Base-by-base conservation (phyloP, 2,797 vertebrate species). In the Clarias fuscus region DNA sequence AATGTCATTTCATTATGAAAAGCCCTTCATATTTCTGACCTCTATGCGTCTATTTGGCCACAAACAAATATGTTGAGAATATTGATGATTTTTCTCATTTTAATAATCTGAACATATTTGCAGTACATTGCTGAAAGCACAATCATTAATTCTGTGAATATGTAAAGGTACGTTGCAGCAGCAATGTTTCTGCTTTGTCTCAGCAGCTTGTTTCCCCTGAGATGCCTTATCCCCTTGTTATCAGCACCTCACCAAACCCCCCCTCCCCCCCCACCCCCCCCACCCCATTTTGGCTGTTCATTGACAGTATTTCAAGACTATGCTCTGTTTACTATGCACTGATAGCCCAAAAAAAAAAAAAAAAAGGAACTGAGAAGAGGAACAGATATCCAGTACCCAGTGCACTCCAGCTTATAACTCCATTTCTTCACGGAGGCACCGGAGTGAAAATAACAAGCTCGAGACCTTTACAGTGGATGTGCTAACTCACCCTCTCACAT, bases 301-400 rank as follows among this genome's bases (percentile, higher is more conserved):
- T 86, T 86, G 20, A 67, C 40, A 78, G 81, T 87, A 43, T 53
- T 76, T 86, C 11, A 56, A 65, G 65, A 78, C 58, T 8, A 56
- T 30, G 27, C 20, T 88, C 67, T 84, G 84, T 88, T 88, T 84
- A 86, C 71, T 59, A 84, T 64, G 77, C 61, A 85, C 15, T 82
- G 37, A 84, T 40, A 37, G 62, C 75, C 68, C 71, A 37, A 37
- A 37, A 37, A 37, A 86, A 84, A 85, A 37, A 37, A 37, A 37
- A 37, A 86, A 84, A 85, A 67, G 83, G 61, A 56, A 84, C 30
- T 78, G n/a, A 65, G 43, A 82, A 71, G 82, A 83, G 75, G 70
- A 75, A 77, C 65, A 71, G 37, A 86, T 75, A 71, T 76, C 43
- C 73, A 58, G 82, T 65, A 71, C 43, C 17, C 59, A n/a, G 43